Conservation (phyloP, 2,797 vertebrate genomes). For the Phoeniculus purpureus region DNA sequence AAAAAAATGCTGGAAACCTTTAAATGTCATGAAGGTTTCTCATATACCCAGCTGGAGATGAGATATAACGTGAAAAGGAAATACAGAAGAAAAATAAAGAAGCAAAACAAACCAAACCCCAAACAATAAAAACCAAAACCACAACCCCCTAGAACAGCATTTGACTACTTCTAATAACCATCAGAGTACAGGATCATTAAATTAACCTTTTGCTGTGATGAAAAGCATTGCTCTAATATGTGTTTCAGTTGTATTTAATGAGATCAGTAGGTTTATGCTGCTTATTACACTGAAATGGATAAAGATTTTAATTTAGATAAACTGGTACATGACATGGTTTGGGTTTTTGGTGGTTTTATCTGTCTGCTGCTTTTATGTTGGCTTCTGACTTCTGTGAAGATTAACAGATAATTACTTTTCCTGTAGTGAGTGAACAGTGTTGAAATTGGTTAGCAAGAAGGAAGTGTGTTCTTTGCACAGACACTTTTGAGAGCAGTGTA, state of each 20-base stretch:
- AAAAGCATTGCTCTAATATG: conserved; percentile 19
- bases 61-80: not conserved
- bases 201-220: conserved; percentile 48
- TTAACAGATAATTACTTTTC: conserved; percentile 27
- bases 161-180: not conserved
- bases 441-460: not conserved
- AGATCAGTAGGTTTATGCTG: conserved; percentile 14
- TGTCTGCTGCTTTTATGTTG: conserved; percentile 36
- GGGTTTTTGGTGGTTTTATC: not conserved
- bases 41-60: not conserved
- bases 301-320: conserved; percentile 61
- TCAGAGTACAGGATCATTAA: conserved; percentile 12
- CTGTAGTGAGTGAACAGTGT: not conserved
- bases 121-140: not conserved
- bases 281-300: not conserved
- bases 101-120: not conserved
- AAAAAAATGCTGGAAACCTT: not conserved
- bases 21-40: not conserved
- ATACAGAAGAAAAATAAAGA: not conserved
- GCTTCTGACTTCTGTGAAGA: conserved; percentile 28
- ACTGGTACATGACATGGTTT: not conserved
- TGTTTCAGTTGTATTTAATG: conserved; percentile 43
- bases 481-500: not conserved
- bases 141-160: not conserved
- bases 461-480: not conserved